phyloP scores from a whole-genome alignment of 2,113 vertebrate genomes.

The Monopterus albus region DNA sequence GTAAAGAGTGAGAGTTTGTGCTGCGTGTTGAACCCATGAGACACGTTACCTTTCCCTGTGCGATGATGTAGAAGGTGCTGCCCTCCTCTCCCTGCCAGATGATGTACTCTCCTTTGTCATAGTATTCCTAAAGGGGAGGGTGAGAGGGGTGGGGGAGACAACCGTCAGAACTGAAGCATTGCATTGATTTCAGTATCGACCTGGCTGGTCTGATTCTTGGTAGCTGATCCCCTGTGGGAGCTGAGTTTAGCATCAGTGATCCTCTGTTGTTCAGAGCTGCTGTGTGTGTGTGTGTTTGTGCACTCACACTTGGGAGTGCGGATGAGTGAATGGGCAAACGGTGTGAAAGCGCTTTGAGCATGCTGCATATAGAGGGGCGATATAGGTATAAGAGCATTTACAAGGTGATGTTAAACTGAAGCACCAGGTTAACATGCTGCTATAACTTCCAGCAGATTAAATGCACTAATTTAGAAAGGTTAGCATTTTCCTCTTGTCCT shows the following conservation, averaged over 20 bases:
- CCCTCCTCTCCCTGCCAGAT: conserved; percentile 84
- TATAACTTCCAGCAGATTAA: no score
- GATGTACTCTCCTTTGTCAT: conserved; percentile 82
- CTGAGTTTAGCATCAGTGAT: conserved; percentile 13
- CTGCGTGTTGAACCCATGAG: background rate
- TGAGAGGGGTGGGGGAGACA: background rate
- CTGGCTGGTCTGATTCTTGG: conserved; percentile 48
- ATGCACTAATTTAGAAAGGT: no score
- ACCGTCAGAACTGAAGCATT: conserved; percentile 32
- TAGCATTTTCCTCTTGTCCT: background rate
- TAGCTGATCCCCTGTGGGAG: conserved; percentile 35
- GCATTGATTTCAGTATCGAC: conserved; percentile 54
- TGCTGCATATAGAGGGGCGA: no score
- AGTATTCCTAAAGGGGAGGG: conserved; percentile 77
- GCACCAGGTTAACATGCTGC: no score
- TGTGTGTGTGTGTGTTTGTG: no score
- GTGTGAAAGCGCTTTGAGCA: no score
- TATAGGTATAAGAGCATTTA: no score
- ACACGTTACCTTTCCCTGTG: conserved; percentile 81
- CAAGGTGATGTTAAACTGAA: no score
- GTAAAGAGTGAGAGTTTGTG: background rate
- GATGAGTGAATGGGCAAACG: no score
- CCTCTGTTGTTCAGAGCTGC: conserved; percentile 10
- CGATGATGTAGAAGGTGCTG: conserved; percentile 85
- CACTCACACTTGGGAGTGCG: no score